These are phyloP conservation scores for Cephus pygmeus DNA, from an alignment of 2,888 invertebrate genomes.

Conservation along the genomic window DNA sequence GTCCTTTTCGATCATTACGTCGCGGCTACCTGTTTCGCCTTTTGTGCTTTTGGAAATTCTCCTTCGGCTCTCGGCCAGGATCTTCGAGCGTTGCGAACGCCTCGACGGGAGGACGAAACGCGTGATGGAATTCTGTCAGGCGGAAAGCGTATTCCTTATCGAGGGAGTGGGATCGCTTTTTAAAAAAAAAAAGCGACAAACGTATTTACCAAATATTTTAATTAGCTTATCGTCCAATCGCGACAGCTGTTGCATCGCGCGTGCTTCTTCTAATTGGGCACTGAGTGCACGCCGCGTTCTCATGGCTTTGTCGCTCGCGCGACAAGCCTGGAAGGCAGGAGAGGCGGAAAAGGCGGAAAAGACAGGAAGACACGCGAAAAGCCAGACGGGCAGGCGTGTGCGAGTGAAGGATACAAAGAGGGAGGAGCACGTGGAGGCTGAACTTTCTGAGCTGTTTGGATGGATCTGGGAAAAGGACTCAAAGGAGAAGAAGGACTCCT, in stretches of 20 bases:
- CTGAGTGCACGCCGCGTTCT: not conserved
- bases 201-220: conserved; percentile 62
- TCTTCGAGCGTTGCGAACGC: no score
- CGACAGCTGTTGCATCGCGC: conserved; percentile 60
- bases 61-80: not conserved
- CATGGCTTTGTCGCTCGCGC: not conserved
- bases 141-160: not conserved
- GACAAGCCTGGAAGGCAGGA: not conserved
- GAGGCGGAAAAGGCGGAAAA: not conserved
- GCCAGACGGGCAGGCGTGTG: not conserved
- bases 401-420: not conserved
- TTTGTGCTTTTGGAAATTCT: not conserved
- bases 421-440: no score
- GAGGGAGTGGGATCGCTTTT: conserved; percentile 38
- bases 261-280: conserved; percentile 61
- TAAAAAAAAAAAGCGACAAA: conserved; percentile 13
- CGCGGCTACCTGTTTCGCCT: not conserved
- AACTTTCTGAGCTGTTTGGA: not conserved
- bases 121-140: not conserved
- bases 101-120: not conserved
- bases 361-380: not conserved
- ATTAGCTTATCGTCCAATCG: conserved; percentile 64
- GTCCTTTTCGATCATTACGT: not conserved
- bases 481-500: not conserved
- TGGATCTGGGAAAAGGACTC: not conserved